Base-by-base conservation (phyloP, 64 coral and sea anemone genomes). In the Stichodactyla mertensii region DNA sequence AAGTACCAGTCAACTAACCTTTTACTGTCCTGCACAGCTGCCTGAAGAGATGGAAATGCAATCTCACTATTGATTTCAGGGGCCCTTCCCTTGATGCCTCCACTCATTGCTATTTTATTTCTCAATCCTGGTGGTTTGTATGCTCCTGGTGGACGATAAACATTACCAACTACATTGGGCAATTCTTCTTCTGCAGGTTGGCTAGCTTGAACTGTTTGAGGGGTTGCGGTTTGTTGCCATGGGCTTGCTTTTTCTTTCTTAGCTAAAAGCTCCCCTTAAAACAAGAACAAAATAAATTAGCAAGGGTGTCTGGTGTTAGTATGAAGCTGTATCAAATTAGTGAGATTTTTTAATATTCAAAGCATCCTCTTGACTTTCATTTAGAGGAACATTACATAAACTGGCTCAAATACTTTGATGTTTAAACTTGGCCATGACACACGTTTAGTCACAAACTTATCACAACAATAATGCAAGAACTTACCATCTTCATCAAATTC, bases 61-160 rank as follows among this genome's bases (percentile, higher is more conserved):
- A 99, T 93, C 86, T 99, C 93, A 69, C 97, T 99, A 15, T 82
- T 88, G 54, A 99, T 95, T 88, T 99, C 97, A 88, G 97, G 97
- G 28, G 91, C 88, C 79, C 88, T 98, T 12, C 77, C 26, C 52
- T 64, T 70, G 11, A 74, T 71, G 23, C 84, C 87, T 14, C 85
- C 89, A 81, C 92, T 89, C 53, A 36, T 84, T 54, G 88, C 84
- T 11, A 86, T 80, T 71, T 80, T 87, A 4, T 57, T 84, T 77
- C 97, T 94, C 91, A 94, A 83, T 18, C 93, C 93, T 57, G 97
- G 97, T 12, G 95, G 89, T 23, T 84, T 78, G 22, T 98, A 98
- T 11, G 90, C 95, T 0, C 78, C 92, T 61, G 93, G 93, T 19
- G 94, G 94, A 20, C 91, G 91, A 56, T 96, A 96, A 26, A 83